Base-by-base conservation (phyloP, 1,140 invertebrate genomes). In the Prorops nasuta region DNA sequence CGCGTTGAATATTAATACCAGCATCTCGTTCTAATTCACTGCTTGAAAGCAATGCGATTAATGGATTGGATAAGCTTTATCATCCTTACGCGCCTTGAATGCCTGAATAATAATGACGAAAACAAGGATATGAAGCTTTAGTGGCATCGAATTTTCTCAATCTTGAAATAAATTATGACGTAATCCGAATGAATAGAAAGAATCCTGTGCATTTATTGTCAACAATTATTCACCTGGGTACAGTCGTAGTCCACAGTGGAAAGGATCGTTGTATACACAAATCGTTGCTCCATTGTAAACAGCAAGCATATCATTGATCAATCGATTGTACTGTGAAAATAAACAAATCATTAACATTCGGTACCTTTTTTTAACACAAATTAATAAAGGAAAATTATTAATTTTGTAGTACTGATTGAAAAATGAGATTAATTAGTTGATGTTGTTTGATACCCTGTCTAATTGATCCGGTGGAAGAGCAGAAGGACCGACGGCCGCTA, bases 231-330 rank as follows among this genome's bases (percentile, higher is more conserved):
- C 76, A 84, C 92, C 89, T 35, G 91, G 92, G 65, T 94, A 90
- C 1, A 94, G 75, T 36, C 85, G 81, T 0, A 94, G 76, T 14
- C 88, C 87, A 60, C 91, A 94, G 49, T 85, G 80, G 65, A 90
- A 87, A 0, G 88, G 89, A 63, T 92, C 86, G 64, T 91, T 88
- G 72, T 88, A 88, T 2, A 86, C 88, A 66, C 91, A 94, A 40
- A 93, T 86, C 32, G 86, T 87, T 1, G 91, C 91, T n/a, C 82
- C 85, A 63, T 92, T 92, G 76, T 92, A 95, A 12, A 93, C 86
- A 2, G 87, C 85, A 28, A 93, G 76, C 92, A 96, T 94, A 57
- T 92, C 87, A 63, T 92, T 91, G 48, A 91, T 86, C 14, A 93
- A 72, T 14, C 88, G 81, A 72, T 92, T 92, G 69, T 92, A 92